Evolutionary conservation across 2,888 invertebrate species (phyloP).

Genomic region (Tridacna gigas): DNA sequence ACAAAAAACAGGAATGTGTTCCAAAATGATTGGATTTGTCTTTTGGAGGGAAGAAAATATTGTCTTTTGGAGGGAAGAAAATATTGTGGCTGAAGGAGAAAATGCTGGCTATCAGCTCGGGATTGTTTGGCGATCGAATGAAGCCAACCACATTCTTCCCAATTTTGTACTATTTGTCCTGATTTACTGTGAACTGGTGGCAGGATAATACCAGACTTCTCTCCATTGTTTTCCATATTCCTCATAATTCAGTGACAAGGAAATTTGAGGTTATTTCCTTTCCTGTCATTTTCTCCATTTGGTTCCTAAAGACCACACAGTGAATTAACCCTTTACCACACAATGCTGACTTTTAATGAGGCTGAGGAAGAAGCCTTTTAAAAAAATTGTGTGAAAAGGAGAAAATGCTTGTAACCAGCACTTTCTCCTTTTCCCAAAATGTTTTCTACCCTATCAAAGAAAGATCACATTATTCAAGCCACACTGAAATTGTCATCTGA

Average conservation of each 20-base stretch:
- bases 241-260: constrained; percentile 7
- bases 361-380: not conserved
- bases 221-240: constrained; percentile 1
- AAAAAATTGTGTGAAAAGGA: not conserved
- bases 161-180: not conserved
- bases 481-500: too few species aligned
- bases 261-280: constrained; percentile 14
- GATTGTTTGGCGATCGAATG: not conserved
- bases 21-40: too few species aligned
- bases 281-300: constrained; percentile 4
- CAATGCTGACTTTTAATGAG: too few species aligned
- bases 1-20: too few species aligned
- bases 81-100: too few species aligned
- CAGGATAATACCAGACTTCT: not conserved
- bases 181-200: not conserved
- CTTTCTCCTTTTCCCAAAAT: not conserved
- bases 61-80: too few species aligned
- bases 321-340: not conserved
- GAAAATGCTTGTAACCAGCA: not conserved
- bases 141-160: not conserved
- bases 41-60: too few species aligned
- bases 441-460: too few species aligned
- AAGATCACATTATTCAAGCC: too few species aligned
- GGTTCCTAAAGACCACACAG: constrained; percentile 7
- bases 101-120: not conserved